Conservation (phyloP, 2,113 vertebrate genomes). For the Pelecanoides urinatrix region DNA sequence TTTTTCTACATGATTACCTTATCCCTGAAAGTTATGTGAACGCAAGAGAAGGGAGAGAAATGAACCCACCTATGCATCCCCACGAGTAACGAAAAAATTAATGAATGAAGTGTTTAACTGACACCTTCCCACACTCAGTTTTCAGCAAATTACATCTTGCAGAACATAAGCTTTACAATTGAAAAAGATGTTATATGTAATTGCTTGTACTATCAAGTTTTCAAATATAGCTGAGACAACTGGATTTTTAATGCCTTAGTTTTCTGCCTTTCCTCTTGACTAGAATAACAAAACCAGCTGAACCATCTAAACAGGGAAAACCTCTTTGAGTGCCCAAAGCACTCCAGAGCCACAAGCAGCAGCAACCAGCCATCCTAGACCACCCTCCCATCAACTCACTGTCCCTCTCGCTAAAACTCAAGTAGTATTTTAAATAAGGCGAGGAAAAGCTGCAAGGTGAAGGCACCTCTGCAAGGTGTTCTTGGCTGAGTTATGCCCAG, state of each 20-base stretch:
- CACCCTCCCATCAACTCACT: neutral
- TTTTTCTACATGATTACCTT: neutral
- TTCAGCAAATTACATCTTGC: neutral
- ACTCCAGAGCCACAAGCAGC: fast-evolving
- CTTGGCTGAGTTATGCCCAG: too few species aligned
- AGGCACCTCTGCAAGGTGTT: neutral
- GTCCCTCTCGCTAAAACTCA: neutral
- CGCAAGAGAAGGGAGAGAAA: neutral
- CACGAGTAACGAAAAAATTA: neutral
- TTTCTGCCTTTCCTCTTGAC: neutral
- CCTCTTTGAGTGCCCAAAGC: fast-evolving
- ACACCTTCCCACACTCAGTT: neutral
- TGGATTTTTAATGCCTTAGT: neutral
- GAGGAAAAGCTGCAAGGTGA: neutral
- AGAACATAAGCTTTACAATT: neutral
- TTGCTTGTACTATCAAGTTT: neutral
- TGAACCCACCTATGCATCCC: neutral
- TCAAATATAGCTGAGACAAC: neutral
- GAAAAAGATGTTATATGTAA: neutral
- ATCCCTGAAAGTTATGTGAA: neutral
- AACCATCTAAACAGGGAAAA: neutral
- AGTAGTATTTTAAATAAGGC: fast-evolving
- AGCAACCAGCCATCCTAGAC: neutral
- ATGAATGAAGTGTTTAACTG: neutral
- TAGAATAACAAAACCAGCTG: neutral